A percentile compares a stretch with the other conserved stretches of the same genome.
phyloP scores from a whole-genome alignment of 2,888 invertebrate genomes.

The Ischnus inquisitorius region DNA sequence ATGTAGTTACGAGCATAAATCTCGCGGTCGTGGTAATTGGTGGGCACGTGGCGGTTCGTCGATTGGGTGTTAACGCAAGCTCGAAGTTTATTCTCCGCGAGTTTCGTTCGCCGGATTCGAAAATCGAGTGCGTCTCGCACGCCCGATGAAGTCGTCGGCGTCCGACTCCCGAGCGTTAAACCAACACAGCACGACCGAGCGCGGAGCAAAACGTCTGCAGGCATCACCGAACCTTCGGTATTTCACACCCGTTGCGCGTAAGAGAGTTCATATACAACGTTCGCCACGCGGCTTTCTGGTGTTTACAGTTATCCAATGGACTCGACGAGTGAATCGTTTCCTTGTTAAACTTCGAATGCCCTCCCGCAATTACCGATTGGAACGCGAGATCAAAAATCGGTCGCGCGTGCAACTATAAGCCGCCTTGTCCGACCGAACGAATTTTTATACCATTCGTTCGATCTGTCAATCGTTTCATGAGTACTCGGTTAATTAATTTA shows the following conservation, averaged over 20 bases:
- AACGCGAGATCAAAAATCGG: conserved; percentile 15
- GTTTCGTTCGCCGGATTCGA: conserved; percentile 56
- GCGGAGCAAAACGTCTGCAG: conserved; percentile 28
- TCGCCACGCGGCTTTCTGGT: conserved; percentile 47
- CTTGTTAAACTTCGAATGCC: conserved; percentile 40
- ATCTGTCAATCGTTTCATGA: background rate
- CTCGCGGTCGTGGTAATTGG: conserved; percentile 52
- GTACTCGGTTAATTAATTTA: background rate
- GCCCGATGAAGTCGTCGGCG: conserved; percentile 61
- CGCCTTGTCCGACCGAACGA: background rate
- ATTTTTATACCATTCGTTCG: background rate
- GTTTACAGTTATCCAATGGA: conserved; percentile 64
- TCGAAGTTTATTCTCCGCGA: conserved; percentile 50
- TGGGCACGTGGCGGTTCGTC: conserved; percentile 53
- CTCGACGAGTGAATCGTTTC: conserved; percentile 62
- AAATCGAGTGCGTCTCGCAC: conserved; percentile 32
- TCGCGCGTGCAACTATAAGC: background rate
- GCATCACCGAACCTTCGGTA: conserved; percentile 32
- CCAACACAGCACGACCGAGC: background rate
- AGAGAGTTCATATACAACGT: conserved; percentile 52
- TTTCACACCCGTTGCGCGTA: conserved; percentile 49
- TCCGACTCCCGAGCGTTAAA: conserved; percentile 23
- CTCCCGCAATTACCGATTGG: background rate
- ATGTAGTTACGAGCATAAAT: conserved; percentile 64
- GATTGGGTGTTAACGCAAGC: conserved; percentile 63